Evolutionary conservation across 2,113 vertebrate genomes (phyloP).

Genomic region (Bambusicola thoracicus): DNA sequence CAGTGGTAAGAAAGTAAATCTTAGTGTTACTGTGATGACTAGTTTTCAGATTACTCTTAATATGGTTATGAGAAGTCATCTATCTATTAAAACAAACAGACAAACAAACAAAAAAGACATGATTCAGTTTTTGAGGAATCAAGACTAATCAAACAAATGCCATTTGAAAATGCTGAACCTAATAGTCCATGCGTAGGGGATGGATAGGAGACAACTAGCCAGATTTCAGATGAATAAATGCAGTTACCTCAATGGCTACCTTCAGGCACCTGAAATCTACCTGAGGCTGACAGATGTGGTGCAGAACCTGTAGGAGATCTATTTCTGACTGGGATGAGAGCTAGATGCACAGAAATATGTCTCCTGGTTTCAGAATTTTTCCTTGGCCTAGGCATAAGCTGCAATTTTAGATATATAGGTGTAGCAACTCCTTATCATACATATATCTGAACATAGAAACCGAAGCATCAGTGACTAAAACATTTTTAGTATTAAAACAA

Average conservation of each 20-base stretch:
- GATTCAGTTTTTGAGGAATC: neutral
- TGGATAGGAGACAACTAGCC: accelerated
- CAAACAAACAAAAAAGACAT: no score
- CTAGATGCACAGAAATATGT: neutral
- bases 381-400: accelerated
- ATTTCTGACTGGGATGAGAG: neutral
- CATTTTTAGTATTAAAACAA: neutral
- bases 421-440: neutral
- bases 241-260: neutral
- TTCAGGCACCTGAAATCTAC: neutral
- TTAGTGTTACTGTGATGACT: neutral
- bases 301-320: neutral
- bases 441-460: neutral
- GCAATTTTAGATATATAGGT: neutral
- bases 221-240: neutral
- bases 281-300: neutral
- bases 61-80: neutral
- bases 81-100: no score
- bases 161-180: neutral
- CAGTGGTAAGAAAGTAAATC: neutral
- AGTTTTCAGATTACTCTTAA: neutral
- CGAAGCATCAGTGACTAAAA: neutral
- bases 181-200: neutral
- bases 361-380: neutral
- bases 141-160: neutral